Conservation (phyloP, 2,113 vertebrate genomes). For the Larimichthys crocea region DNA sequence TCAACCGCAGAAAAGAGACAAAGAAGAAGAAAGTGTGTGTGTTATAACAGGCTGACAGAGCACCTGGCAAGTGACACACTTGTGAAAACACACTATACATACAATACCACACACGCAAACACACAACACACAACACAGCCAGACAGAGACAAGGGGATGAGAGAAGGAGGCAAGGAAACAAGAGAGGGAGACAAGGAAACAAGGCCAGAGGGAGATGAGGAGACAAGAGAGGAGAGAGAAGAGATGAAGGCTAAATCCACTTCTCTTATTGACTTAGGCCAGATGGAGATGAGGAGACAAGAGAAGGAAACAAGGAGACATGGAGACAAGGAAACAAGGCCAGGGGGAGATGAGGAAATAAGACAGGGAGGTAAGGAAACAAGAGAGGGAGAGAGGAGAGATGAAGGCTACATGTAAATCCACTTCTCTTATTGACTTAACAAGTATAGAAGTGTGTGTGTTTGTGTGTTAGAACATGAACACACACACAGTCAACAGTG, state of each 20-base stretch:
- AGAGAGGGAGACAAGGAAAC: neutral
- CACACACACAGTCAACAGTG: neutral
- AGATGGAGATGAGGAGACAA: too few relatives aligned
- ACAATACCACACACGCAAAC: neutral
- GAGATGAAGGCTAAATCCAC: neutral
- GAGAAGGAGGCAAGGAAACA: too few relatives aligned
- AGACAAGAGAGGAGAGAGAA: neutral
- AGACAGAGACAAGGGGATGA: too few relatives aligned
- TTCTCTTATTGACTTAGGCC: too few relatives aligned
- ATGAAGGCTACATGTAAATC: too few relatives aligned
- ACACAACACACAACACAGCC: neutral
- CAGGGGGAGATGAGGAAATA: neutral
- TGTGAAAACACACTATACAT: neutral
- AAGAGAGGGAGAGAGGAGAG: too few relatives aligned
- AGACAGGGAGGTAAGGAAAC: neutral
- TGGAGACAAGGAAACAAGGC: too few relatives aligned
- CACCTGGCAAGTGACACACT: conserved; percentile 38
- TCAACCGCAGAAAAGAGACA: conserved; percentile 14
- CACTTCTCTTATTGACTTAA: too few relatives aligned
- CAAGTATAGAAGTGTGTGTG: too few relatives aligned
- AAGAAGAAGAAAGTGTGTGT: conserved; percentile 51
- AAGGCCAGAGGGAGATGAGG: neutral
- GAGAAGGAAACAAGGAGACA: too few relatives aligned
- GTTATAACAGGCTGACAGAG: conserved; percentile 24
- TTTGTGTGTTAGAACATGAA: too few relatives aligned